Evolutionary conservation across 2,113 vertebrate genomes (phyloP).

Genomic region (Bufo bufo): DNA sequence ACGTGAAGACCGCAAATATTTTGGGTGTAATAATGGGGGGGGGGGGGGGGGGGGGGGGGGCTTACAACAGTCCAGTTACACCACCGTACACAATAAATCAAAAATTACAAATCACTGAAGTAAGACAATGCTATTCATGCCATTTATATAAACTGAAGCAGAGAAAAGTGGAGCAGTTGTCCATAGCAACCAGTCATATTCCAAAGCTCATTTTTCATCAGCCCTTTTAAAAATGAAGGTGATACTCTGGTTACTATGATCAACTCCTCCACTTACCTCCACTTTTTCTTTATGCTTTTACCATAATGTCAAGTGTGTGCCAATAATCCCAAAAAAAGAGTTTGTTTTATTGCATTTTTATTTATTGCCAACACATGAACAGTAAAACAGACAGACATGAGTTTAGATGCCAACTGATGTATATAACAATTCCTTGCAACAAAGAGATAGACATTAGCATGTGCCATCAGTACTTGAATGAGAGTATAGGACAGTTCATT

Average conservation of each 20-base stretch:
- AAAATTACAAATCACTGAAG: too few species aligned
- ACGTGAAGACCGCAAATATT: too few species aligned
- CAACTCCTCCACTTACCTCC: background rate
- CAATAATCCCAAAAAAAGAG: background rate
- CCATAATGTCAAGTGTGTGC: background rate
- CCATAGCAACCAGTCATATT: background rate
- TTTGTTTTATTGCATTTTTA: slow-evolving; percentile 54
- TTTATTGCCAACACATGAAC: slow-evolving; percentile 56
- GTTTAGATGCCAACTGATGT: background rate
- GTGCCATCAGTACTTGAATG: background rate
- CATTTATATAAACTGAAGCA: too few species aligned
- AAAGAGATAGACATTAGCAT: background rate
- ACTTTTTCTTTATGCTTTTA: background rate
- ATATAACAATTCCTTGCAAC: slow-evolving; percentile 9
- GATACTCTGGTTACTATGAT: background rate
- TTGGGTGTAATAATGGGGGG: too few species aligned
- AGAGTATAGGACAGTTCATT: background rate
- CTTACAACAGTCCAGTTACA: too few species aligned
- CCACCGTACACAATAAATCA: too few species aligned
- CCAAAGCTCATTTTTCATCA: background rate
- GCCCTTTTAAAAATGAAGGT: background rate
- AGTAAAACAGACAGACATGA: slow-evolving; percentile 46
- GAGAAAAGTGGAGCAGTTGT: background rate
- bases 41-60: too few species aligned
- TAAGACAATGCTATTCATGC: too few species aligned